Evolutionary conservation across 2,113 vertebrate species (phyloP).

Genomic region (Himantopus leucocephalus): DNA sequence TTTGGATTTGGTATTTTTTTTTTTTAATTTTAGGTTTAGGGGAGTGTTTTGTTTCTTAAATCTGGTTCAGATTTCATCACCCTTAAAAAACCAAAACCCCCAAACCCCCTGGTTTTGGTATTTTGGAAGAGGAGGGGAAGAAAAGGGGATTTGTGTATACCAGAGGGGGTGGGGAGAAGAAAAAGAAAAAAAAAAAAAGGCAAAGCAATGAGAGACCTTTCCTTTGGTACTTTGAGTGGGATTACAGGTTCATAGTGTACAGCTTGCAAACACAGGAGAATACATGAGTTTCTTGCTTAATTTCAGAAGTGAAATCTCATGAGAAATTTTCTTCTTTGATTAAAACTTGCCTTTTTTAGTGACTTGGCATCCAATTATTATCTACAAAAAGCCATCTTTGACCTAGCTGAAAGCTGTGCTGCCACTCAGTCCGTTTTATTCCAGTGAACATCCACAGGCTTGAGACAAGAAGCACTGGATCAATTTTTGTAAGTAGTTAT

Average conservation of each 20-base stretch:
- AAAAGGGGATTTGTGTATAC: neutral
- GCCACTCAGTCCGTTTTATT: neutral
- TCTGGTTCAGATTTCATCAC: no score
- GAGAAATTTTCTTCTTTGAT: neutral
- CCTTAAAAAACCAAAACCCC: neutral
- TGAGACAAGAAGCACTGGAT: neutral
- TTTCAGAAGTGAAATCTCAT: neutral
- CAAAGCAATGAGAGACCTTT: neutral
- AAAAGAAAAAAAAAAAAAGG: neutral
- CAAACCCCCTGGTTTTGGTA: neutral
- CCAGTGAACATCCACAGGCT: neutral
- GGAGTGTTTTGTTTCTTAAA: no score
- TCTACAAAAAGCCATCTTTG: neutral
- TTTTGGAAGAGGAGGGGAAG: neutral
- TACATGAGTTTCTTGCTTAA: neutral
- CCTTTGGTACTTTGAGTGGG: neutral
- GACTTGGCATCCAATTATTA: neutral
- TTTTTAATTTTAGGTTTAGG: no score
- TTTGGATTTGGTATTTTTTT: no score
- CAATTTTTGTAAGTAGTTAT: neutral
- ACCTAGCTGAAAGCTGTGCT: neutral
- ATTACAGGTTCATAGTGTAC: neutral
- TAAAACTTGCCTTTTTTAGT: neutral
- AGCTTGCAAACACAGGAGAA: neutral
- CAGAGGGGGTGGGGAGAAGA: accelerated